Base-by-base conservation (phyloP, 2,113 vertebrate genomes). In the Perognathus longimembris region DNA sequence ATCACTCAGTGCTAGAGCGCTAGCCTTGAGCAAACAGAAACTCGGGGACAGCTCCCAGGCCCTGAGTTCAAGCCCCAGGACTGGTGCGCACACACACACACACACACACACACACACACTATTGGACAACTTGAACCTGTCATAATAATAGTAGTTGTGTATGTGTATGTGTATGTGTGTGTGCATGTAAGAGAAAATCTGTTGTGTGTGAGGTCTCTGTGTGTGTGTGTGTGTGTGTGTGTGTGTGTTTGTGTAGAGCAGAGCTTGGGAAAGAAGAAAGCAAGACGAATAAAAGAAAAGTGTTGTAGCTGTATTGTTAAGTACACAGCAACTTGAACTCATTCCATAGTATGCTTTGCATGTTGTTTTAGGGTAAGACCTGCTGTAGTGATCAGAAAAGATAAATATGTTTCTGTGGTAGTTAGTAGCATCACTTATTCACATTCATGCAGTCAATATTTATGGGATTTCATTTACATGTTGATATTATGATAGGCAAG, bases 371-470 rank as follows among this genome's bases (percentile, higher is more conserved):
- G 8, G 54, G 5, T 30, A 21, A 63, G 22, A 40, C 40, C 24
- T 32, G 50, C 82, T 71, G 5, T 2, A 57, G 21, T 83, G 70
- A 90, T 66, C 18, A 32, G 17, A 64, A 82, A 88, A 73, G 42
- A 83, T 70, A 64, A 90, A 80, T 85, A 6, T 74, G 32, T 86
- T 85, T 83, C 80, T 32, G 61, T 15, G 12, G 15, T 80, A 57
- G 76, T 76, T 54, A 75, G 85, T 30, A 57, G 61, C 14, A 40
- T 84, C 67, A 17, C 50, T 90, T 79, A 94, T 45, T 45, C 45
- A 11, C 12, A 30, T 76, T 50, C 26, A 71, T 76, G n/a, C 42
- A 76, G 1, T 70, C 54, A 82, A 67, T 79, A 30, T 11, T n/a
- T 61, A 61, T 61, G 57, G 38, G 83, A 76, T 85, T 90, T 20